Evolutionary conservation across 2,113 vertebrate genomes (phyloP).

Genomic region (Aythya baeri): DNA sequence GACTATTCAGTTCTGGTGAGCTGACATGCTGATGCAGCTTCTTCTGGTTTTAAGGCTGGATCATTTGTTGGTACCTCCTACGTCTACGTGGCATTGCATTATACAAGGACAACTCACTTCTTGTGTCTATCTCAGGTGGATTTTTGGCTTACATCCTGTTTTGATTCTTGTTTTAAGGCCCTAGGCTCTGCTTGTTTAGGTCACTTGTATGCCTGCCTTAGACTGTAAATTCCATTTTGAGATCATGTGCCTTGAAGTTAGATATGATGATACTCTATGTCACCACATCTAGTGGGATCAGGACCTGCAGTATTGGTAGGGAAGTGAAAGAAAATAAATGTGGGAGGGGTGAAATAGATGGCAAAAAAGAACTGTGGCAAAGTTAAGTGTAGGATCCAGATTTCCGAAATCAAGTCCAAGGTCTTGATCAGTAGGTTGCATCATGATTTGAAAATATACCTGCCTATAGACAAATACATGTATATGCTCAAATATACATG

Average conservation of each 20-base stretch:
- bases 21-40: background rate
- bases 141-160: background rate
- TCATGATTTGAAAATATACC: background rate
- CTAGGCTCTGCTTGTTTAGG: background rate
- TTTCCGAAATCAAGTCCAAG: background rate
- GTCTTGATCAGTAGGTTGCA: background rate
- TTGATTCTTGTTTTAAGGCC: background rate
- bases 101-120: background rate
- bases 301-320: background rate
- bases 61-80: background rate
- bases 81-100: background rate
- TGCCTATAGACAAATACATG: background rate
- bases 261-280: background rate
- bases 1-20: background rate
- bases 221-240: background rate
- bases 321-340: background rate
- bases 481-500: background rate
- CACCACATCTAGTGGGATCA: background rate
- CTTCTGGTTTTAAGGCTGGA: background rate
- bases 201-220: background rate
- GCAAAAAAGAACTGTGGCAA: background rate
- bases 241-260: background rate
- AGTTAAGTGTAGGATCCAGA: background rate
- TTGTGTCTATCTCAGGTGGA: background rate
- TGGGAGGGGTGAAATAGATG: background rate